Evolutionary conservation across 2,888 invertebrate genomes (phyloP), one percentile per base, ranked within the genome.

Genomic region (Lepeophtheirus nordmannii): DNA sequence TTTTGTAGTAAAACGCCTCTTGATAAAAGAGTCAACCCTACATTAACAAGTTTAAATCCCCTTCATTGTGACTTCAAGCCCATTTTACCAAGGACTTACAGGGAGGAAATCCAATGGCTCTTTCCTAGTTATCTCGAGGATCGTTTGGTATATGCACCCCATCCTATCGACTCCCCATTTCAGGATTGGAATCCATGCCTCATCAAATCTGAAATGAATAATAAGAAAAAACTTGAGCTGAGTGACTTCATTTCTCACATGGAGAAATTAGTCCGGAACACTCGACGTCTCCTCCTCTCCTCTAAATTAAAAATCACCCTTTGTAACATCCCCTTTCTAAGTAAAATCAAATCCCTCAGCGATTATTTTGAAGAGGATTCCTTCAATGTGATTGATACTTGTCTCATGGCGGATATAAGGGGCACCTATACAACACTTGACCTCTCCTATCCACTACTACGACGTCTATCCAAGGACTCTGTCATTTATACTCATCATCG

Each of bases 91-190:
- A 14, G 17, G 8, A 46, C 53, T 17, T 17, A 46, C 5, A 46
- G 8, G 8, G 53, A 46, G 14, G 53, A 46, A 17, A n/a, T 46
- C 14, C n/a, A 14, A 14, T 61, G 61, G 61, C 2, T 61, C 1
- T 37, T 30, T 61, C 23, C 22, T 5, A 2, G 5, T 37, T n/a
- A 38, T n/a, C 11, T 37, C 2, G 61, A 61, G 14, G 61, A 61
- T 38, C 30, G 37, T 11, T 37, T 61, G 30, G 20, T 61, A 1
- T 61, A 30, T 10, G 61, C 61, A 37, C 61, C 61, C 14, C 61
- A 61, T 37, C 30, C 61, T 3, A 61, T 61, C 5, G 61, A 61
- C 9, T 61, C 61, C 22, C 61, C 61, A 14, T 61, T 61, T 37
- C 61, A 61, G 38, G 61, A 30, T n/a, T 46, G 53, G 53, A 17